Percentiles rank a stretch among this genome's conserved stretches.
Conservation (phyloP, 2,797 vertebrate species). For the Manis pentadactyla region DNA sequence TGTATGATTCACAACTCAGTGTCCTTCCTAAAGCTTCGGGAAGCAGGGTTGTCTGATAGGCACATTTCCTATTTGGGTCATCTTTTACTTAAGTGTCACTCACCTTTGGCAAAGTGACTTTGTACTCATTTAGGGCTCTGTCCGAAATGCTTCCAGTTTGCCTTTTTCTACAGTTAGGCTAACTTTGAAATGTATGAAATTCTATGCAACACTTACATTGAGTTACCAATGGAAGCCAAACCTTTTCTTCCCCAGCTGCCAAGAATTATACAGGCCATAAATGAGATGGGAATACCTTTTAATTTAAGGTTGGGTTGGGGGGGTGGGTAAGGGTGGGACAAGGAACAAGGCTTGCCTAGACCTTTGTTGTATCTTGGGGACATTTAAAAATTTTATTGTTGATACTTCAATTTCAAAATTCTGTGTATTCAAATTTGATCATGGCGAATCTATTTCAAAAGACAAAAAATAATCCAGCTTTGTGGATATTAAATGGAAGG, state of each 20-base stretch:
- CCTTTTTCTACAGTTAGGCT: slow-evolving; percentile 84
- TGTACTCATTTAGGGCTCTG: slow-evolving; percentile 80
- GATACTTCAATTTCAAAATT: slow-evolving; percentile 89
- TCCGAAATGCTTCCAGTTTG: slow-evolving; percentile 84
- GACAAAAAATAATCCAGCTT: slow-evolving; percentile 82
- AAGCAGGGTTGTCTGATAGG: slow-evolving; percentile 86
- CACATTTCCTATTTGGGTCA: slow-evolving; percentile 69
- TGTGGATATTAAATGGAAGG: slow-evolving; percentile 87
- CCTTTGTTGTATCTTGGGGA: slow-evolving; percentile 87
- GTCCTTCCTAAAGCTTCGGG: slow-evolving; percentile 80
- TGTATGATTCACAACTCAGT: slow-evolving; percentile 65
- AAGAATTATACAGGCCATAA: slow-evolving; percentile 88
- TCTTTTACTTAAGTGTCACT: slow-evolving; percentile 67
- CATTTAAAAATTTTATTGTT: slow-evolving; percentile 84
- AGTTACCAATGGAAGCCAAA: slow-evolving; percentile 90
- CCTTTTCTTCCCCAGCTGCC: slow-evolving; percentile 88
- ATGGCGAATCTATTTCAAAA: slow-evolving; percentile 87
- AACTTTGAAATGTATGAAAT: slow-evolving; percentile 87
- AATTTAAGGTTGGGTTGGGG: slow-evolving; percentile 56
- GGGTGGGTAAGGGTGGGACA: slow-evolving; percentile 75
- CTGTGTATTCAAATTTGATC: slow-evolving; percentile 85
- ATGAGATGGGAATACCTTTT: slow-evolving; percentile 86
- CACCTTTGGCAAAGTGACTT: slow-evolving; percentile 80
- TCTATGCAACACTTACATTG: slow-evolving; percentile 95
- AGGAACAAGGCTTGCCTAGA: slow-evolving; percentile 78